Conservation (phyloP, 2,888 invertebrate genomes). For the Rhaphigaster nebulosa region DNA sequence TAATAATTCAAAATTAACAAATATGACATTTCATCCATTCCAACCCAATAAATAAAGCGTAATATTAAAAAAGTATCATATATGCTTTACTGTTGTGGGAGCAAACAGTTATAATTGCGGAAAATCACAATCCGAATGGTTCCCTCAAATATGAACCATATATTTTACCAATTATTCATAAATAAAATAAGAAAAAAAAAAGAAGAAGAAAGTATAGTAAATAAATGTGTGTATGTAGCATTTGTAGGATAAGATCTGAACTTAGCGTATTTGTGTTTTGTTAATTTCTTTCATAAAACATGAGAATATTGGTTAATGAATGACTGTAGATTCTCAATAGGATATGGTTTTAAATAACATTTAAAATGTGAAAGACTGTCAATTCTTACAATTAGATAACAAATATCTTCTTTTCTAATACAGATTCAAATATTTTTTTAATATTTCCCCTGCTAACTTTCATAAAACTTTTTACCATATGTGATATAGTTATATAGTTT, state of each 20-base stretch:
- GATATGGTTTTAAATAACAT: constrained; percentile 7
- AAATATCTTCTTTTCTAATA: constrained; percentile 54
- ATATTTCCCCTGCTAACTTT: constrained; percentile 49
- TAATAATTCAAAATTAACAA: too few species aligned
- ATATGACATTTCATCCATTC: too few species aligned
- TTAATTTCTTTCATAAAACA: constrained; percentile 9
- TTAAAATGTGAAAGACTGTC: constrained; percentile 53
- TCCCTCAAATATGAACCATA: constrained; percentile 3
- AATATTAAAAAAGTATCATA: not conserved
- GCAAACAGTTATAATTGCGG: not conserved
- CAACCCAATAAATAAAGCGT: not conserved
- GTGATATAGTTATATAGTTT: constrained; percentile 52
- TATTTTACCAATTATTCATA: constrained; percentile 32
- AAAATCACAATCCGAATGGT: not conserved
- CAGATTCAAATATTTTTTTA: constrained; percentile 58
- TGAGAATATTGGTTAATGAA: not conserved
- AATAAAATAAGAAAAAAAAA: not conserved
- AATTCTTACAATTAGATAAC: constrained; percentile 51
- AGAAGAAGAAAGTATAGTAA: not conserved
- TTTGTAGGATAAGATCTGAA: not conserved
- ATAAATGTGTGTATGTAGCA: not conserved
- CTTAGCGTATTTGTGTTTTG: constrained; percentile 19
- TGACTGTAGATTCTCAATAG: constrained; percentile 41
- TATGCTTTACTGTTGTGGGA: constrained; percentile 20
- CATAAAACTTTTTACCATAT: constrained; percentile 43